phyloP scores from a whole-genome alignment of 30 jellyfish, hydroid and myxozoan genomes.

The Pelagia noctiluca region DNA sequence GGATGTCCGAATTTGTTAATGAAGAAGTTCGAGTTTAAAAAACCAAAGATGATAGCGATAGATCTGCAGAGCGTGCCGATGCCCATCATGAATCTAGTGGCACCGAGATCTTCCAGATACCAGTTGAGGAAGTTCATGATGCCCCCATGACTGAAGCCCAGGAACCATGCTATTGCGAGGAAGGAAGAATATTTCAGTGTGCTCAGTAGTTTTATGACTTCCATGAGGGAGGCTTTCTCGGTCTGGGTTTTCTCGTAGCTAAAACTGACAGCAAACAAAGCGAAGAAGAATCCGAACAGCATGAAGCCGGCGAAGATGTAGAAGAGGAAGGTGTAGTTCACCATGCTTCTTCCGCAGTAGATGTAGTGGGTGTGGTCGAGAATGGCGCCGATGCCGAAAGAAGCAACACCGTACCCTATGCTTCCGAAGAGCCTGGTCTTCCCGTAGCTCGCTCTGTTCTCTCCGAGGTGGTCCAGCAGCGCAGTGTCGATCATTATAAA shows the following conservation, averaged over 20 bases:
- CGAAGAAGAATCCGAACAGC: conserved; percentile 89
- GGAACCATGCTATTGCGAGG: conserved; percentile 86
- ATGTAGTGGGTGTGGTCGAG: conserved; percentile 80
- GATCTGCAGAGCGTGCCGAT: conserved; percentile 93
- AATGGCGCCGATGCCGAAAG: conserved; percentile 93
- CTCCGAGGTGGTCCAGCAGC: conserved; percentile 90
- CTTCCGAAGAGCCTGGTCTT: conserved; percentile 97
- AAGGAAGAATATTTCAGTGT: conserved; percentile 79
- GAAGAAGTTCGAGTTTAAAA: conserved; percentile 74
- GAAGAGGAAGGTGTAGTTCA: conserved; percentile 82
- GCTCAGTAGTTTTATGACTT: conserved; percentile 66
- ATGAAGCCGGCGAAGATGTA: conserved; percentile 91
- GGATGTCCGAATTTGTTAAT: conserved; percentile 78
- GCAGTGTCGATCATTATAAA: conserved; percentile 97
- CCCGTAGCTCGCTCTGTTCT: conserved; percentile 88
- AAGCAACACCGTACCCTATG: conserved; percentile 98
- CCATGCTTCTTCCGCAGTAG: conserved; percentile 84
- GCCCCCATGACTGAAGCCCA: conserved; percentile 99
- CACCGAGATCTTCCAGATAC: conserved; percentile 99
- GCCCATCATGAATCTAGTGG: conserved; percentile 99
- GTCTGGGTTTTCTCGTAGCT: conserved; percentile 54
- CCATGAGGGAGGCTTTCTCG: conserved; percentile 42
- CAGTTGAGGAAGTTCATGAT: conserved; percentile 98
- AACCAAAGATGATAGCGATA: conserved; percentile 82
- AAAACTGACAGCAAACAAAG: conserved; percentile 78